Conservation (phyloP, 2,113 vertebrate species). For the Neolamprologus kungweensis region DNA sequence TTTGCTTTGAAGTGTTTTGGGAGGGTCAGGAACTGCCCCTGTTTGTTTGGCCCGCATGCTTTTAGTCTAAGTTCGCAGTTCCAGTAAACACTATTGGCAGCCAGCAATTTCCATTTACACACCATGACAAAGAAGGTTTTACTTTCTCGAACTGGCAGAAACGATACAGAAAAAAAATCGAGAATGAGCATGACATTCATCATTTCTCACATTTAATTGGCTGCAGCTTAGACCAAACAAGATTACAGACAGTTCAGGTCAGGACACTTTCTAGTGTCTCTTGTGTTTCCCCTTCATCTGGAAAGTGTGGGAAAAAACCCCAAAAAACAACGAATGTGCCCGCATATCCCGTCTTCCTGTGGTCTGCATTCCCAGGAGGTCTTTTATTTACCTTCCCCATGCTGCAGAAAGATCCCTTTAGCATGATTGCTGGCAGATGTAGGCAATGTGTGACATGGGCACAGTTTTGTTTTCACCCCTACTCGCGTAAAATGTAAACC, state of each 20-base stretch:
- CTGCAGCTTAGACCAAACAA: constrained; percentile 9
- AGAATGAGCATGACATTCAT: neutral
- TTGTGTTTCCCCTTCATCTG: constrained; percentile 15
- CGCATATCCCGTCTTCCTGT: constrained; percentile 34
- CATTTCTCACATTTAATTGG: constrained; percentile 22
- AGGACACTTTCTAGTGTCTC: constrained; percentile 2
- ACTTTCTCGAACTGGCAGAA: neutral
- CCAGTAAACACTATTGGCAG: neutral
- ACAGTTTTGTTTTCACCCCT: neutral
- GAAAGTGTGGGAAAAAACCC: fast-evolving
- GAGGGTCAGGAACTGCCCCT: constrained; percentile 10
- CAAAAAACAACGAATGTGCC: neutral
- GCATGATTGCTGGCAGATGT: constrained; percentile 37
- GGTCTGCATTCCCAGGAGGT: constrained; percentile 8
- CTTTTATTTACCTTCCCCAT: constrained; percentile 32
- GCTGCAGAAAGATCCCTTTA: neutral
- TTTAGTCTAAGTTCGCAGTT: neutral
- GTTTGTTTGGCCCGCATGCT: constrained; percentile 33
- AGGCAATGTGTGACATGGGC: neutral
- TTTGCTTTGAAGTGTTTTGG: constrained; percentile 40
- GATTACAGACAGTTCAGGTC: constrained; percentile 16
- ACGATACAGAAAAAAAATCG: neutral
- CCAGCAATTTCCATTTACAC: neutral
- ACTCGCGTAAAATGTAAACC: neutral
- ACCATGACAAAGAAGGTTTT: neutral